phyloP scores from a whole-genome alignment of 2,113 vertebrate genomes.

The Rhynchomys soricoides region DNA sequence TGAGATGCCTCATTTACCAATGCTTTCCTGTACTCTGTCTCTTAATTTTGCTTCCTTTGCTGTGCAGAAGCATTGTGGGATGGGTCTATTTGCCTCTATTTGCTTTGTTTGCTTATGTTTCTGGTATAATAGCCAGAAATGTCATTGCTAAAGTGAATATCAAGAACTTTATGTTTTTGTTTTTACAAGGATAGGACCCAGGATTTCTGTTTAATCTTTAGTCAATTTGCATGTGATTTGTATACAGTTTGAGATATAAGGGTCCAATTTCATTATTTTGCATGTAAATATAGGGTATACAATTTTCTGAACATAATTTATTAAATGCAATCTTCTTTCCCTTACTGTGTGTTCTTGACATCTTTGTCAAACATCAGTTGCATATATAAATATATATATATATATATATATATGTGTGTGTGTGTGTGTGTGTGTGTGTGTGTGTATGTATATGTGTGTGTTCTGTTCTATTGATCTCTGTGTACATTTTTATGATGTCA shows the following conservation, averaged over 20 bases:
- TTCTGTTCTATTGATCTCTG: not conserved
- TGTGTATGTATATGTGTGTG: not conserved
- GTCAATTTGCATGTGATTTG: not conserved
- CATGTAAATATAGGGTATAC: not conserved
- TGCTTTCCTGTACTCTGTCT: not conserved
- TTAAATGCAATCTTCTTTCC: not conserved
- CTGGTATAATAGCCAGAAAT: not conserved
- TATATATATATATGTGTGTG: not conserved
- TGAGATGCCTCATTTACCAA: not conserved
- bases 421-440: not conserved
- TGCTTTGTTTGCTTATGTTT: not conserved
- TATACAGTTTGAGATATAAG: not conserved
- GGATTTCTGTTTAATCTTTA: not conserved
- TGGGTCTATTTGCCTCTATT: not conserved
- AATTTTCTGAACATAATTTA: not conserved
- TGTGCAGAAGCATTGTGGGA: not conserved
- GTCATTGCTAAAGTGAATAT: not conserved
- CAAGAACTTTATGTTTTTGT: not conserved
- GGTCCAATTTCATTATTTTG: not conserved
- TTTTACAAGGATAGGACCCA: not conserved
- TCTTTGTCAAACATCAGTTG: not conserved
- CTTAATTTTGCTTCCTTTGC: not conserved
- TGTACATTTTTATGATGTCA: not conserved
- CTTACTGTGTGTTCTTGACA: not conserved
- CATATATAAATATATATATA: too few relatives aligned